Evolutionary conservation across 2,888 invertebrate species (phyloP).

Genomic region (Melolontha melolontha): DNA sequence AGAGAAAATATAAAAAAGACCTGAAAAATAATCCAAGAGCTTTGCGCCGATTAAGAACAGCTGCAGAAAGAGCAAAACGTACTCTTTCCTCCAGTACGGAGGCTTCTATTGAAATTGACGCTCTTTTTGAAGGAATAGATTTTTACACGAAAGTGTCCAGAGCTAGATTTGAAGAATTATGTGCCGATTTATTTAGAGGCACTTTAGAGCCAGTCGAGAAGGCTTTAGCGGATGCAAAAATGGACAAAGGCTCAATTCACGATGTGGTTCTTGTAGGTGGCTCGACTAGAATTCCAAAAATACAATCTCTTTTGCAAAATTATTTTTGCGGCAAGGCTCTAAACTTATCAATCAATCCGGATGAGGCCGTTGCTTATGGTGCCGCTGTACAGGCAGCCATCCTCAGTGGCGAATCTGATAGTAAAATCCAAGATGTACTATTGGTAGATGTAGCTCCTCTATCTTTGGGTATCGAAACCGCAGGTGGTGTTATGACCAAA

Average conservation of each 20-base stretch:
- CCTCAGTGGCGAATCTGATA: slow-evolving; percentile 68
- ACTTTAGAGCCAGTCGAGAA: slow-evolving; percentile 81
- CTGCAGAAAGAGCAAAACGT: slow-evolving; percentile 82
- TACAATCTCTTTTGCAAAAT: slow-evolving; percentile 79
- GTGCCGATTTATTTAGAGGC: slow-evolving; percentile 76
- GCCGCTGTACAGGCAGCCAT: slow-evolving; percentile 62
- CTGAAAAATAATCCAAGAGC: slow-evolving; percentile 75
- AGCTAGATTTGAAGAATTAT: slow-evolving; percentile 82
- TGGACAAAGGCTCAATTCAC: slow-evolving; percentile 81
- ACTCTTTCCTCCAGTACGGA: slow-evolving; percentile 83
- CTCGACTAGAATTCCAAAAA: slow-evolving; percentile 83
- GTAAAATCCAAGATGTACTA: slow-evolving; percentile 80
- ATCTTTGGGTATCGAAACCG: slow-evolving; percentile 82
- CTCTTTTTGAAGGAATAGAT: slow-evolving; percentile 79
- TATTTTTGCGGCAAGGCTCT: slow-evolving; percentile 75
- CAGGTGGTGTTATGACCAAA: slow-evolving; percentile 82
- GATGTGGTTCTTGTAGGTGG: slow-evolving; percentile 88
- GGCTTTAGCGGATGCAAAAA: slow-evolving; percentile 79
- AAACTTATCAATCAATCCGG: slow-evolving; percentile 62
- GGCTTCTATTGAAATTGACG: slow-evolving; percentile 81
- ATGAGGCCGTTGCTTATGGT: slow-evolving; percentile 63
- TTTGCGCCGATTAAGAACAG: slow-evolving; percentile 77
- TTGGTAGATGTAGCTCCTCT: slow-evolving; percentile 77
- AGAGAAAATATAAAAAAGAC: slow-evolving; percentile 79
- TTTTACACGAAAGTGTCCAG: slow-evolving; percentile 79